Percentiles rank a stretch among this genome's conserved stretches.
phyloP scores from a whole-genome alignment of 2,888 invertebrate species.

The Urechis unicinctus region DNA sequence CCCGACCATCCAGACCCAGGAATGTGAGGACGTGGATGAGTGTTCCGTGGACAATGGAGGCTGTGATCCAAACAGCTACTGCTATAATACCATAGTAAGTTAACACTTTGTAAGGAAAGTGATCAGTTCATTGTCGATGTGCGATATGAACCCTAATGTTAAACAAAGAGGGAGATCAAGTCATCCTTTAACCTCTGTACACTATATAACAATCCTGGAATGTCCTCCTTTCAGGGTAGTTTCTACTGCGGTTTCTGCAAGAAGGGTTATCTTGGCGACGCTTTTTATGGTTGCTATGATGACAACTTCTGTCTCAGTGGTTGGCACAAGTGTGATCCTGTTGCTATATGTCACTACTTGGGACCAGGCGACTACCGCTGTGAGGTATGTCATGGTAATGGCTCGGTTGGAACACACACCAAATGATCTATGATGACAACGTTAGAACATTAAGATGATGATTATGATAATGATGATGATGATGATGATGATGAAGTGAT shows the following conservation, averaged over 20 bases:
- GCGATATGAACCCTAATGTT: too few relatives aligned
- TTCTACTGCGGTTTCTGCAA: constrained; percentile 32
- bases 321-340: constrained; percentile 12
- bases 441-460: too few relatives aligned
- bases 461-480: too few relatives aligned
- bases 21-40: constrained; percentile 14
- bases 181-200: too few relatives aligned
- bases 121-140: too few relatives aligned
- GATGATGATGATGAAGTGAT: too few relatives aligned
- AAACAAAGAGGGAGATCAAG: too few relatives aligned
- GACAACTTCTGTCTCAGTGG: constrained; percentile 29
- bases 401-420: too few relatives aligned
- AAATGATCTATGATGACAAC: too few relatives aligned
- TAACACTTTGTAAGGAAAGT: too few relatives aligned
- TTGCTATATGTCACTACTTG: constrained; percentile 5
- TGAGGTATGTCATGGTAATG: too few relatives aligned
- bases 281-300: constrained; percentile 24
- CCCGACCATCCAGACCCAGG: not conserved
- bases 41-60: constrained; percentile 29
- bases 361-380: constrained; percentile 3
- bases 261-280: constrained; percentile 28
- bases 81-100: constrained; percentile 33
- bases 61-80: constrained; percentile 30
- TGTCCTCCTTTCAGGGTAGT: constrained; percentile 27
- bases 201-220: too few relatives aligned